Evolutionary conservation across 1,140 invertebrate genomes (phyloP), one percentile per base, ranked within the genome.

Genomic region (Chionoecetes opilio): DNA sequence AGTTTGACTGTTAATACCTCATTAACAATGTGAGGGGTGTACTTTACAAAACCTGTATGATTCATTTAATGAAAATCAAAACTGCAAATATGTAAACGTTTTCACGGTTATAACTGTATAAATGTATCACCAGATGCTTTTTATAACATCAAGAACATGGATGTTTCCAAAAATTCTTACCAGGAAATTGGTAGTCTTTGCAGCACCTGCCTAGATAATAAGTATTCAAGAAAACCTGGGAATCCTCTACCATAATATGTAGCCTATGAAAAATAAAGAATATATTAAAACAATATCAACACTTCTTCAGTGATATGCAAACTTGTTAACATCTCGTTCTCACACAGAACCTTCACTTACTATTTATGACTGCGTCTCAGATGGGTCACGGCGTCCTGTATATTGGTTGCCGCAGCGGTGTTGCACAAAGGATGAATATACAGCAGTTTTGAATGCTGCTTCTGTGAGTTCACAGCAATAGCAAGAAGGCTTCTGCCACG

Each of bases 391-490:
- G 82, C 82, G 41, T 84, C 84, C 35, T 82, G 31, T 35, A 93
- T n/a, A 35, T 17, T 82, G 21, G 46, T 75, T 34, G 46, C 86
- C 53, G 75, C 93, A 63, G 34, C 53, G 63, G 93, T 93, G 46
- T 35, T 75, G 82, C 85, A 89, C 34, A 93, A 34, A 5, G 93
- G 93, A 82, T 93, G 93, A 14, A 93, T 6, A 32, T 88, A 93
- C 37, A 89, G 21, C 35, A 93, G 32, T 31, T 88, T 93, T 14
- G 93, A 89, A 75, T 75, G 53, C 38, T 88, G 85, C 29, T 82
- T 32, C 21, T 17, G 31, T 88, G 93, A 93, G 63, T 93, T 93
- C 46, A 93, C 32, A 37, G 85, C 93, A 88, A 89, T 75, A n/a
- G 85, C 53, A 41, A 93, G 34, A 29, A 93, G 34, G 46, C 85